Evolutionary conservation across 2,113 vertebrate species (phyloP), one percentile per base, ranked within the genome.

Genomic region (Calyptommatus sinebrachiatus): DNA sequence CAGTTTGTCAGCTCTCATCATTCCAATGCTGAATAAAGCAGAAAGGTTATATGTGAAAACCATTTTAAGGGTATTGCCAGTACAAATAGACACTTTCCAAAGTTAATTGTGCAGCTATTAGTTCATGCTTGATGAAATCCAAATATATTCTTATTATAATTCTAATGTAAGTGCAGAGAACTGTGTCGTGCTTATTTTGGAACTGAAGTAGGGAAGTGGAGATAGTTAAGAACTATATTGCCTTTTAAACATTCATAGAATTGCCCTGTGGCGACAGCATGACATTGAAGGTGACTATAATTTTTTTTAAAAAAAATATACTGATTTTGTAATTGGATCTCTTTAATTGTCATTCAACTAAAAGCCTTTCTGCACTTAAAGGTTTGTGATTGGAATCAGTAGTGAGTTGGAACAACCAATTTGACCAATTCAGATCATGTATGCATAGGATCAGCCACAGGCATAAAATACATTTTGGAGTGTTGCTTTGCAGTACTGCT

Each of bases 121-220:
- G n/a, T 61, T 61, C 29, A 35, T 70, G 78, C 2, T 41, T 72
- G 46, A 12, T 41, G 16, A 5, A 78, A 24, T 35, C 14, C 14
- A 61, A n/a, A 35, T 5, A 0, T 65, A 50, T 72, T 29, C 50
- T 72, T 72, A 16, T 53, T 20, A 4, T 74, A 35, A 12, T 61
- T 74, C 6, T 29, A 74, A 14, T 26, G 7, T 50, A 71, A 50
- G 14, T 50, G n/a, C 45, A 50, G 45, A 71, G 70, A 48, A 71
- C 24, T 71, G 28, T 20, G 24, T 26, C 35, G 41, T 35, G 28
- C 60, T 60, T 74, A 76, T 70, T 84, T 80, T 63, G 29, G 0
- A 79, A 78, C 71, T 73, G 75, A 74, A 79, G 28, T 48, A 76
- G 16, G 14, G 53, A 28, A 87, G 84, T 48, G 24, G 77, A 77